Conservation (phyloP, 2,113 vertebrate genomes). For the Poicephalus meyeri region DNA sequence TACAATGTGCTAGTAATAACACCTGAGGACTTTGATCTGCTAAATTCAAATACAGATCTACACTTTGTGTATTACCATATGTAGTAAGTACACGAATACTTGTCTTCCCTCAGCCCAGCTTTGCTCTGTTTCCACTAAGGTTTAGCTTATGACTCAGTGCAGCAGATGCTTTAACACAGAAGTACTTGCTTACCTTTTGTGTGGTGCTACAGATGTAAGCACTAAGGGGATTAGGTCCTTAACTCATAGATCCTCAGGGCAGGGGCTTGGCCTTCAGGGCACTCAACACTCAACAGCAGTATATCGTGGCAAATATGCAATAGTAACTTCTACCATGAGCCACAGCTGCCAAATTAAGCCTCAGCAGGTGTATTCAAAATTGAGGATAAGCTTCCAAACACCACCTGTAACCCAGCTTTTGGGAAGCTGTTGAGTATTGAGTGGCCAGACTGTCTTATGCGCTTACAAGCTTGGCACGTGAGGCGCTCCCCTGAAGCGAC, state of each 20-base stretch:
- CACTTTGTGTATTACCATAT: background rate
- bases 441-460: background rate
- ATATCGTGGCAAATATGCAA: background rate
- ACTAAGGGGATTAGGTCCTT: background rate
- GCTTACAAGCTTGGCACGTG: background rate
- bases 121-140: background rate
- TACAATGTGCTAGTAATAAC: background rate
- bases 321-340: background rate
- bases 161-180: background rate
- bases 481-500: background rate
- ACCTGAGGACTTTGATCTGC: conserved; percentile 14
- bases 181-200: background rate
- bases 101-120: background rate
- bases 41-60: background rate
- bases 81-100: background rate
- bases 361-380: background rate
- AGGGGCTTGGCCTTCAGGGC: background rate
- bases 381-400: background rate
- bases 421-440: background rate
- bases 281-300: background rate
- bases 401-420: background rate
- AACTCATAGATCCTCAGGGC: background rate
- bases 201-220: background rate
- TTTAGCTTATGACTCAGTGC: background rate
- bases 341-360: background rate